Base-by-base conservation (phyloP, 1,140 invertebrate genomes). In the Drosophila nasuta region DNA sequence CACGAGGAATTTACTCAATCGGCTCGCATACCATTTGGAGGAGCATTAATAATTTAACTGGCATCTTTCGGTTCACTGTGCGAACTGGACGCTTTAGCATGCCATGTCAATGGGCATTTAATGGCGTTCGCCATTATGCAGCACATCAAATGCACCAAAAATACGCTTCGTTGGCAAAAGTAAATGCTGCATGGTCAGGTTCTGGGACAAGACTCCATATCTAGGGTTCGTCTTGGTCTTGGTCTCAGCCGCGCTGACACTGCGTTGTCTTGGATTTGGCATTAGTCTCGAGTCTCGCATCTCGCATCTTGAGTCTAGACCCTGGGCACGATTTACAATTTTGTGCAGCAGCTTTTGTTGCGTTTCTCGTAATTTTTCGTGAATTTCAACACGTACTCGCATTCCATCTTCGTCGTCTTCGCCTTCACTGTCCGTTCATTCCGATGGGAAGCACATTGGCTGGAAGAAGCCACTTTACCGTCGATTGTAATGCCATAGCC, bases 31-130 rank as follows among this genome's bases (percentile, higher is more conserved):
- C 6, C 6, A 7, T 38, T 38, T 25, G 20, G 20, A 25, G 20
- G 30, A 8, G 38, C n/a, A 56, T 35, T 13, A 48, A 51, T 57
- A 58, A 20, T 45, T n/a, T 10, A 20, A 1, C 56, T 43, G 4
- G 17, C 17, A 43, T 0, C 5, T 54, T 66, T 20, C 17, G 10
- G 2, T 0, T 69, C 83, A 88, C 74, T 77, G 85, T 88, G 45
- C 70, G 33, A 45, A 46, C 45, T 45, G 73, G 51, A 79, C 79
- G 62, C 76, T 41, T 77, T 70, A 60, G 65, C 30, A 59, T 58
- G 77, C 72, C 73, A 88, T 89, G 85, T 89, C 85, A 89, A 89
- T 89, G 85, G 85, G 89, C 86, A 89, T 89, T 89, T 89, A 89
- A 89, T 89, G 85, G 86, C 85, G 75, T 81, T 78, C 71, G 68